These are phyloP conservation scores for Parambassis ranga DNA, from an alignment of 2,797 vertebrate genomes.

Conservation along the genomic window DNA sequence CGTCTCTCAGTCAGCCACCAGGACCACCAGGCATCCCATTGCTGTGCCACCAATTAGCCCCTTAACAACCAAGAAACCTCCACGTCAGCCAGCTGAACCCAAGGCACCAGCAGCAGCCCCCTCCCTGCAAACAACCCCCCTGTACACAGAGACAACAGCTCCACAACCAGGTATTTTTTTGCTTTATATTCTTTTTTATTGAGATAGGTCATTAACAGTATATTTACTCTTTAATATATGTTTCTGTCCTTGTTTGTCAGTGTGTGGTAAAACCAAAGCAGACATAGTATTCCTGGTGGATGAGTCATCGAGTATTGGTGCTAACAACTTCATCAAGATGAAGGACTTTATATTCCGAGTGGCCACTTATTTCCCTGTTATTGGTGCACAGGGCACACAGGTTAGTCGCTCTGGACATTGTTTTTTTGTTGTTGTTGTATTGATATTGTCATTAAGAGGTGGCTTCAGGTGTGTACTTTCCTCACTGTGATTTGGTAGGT, in stretches of 20 bases:
- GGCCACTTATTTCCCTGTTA: constrained; percentile 86
- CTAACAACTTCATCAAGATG: constrained; percentile 87
- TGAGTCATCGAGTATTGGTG: constrained; percentile 91
- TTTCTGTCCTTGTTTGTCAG: constrained; percentile 63
- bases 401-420: constrained; percentile 53
- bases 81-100: constrained; percentile 22
- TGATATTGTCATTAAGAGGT: background rate
- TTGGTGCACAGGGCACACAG: constrained; percentile 86
- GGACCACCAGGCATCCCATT: constrained; percentile 39
- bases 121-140: constrained; percentile 11
- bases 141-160: constrained; percentile 25
- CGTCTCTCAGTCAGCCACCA: constrained; percentile 22
- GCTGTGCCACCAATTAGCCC: constrained; percentile 23
- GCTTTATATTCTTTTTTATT: background rate
- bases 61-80: constrained; percentile 46
- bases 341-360: constrained; percentile 91
- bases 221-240: background rate
- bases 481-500: background rate
- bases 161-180: constrained; percentile 44
- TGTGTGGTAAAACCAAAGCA: constrained; percentile 84
- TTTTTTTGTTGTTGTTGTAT: background rate
- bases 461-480: background rate
- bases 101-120: constrained; percentile 43
- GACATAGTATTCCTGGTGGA: constrained; percentile 91
- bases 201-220: background rate